Percentiles rank a stretch among this genome's conserved stretches.
phyloP scores from a whole-genome alignment of 2,113 vertebrate genomes.

The Gopherus evgoodei region DNA sequence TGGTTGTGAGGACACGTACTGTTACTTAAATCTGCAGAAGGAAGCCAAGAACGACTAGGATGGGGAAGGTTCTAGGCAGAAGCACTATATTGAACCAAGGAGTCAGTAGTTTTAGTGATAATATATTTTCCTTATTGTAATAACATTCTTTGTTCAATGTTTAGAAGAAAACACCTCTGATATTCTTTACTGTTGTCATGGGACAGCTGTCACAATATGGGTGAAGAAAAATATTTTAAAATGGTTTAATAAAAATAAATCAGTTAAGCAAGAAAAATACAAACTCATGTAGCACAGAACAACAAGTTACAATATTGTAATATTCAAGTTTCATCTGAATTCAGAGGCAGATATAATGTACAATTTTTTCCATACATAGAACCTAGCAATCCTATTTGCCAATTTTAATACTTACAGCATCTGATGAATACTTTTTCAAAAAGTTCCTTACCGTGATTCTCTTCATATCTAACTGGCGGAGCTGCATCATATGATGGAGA shows the following conservation, averaged over 20 bases:
- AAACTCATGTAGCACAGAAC: not conserved
- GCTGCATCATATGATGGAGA: constrained; percentile 96
- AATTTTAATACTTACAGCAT: not conserved
- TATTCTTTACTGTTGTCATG: not conserved
- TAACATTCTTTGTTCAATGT: not conserved
- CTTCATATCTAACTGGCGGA: constrained; percentile 99
- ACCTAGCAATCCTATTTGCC: not conserved
- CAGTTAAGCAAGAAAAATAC: not conserved
- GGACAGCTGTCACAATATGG: not conserved
- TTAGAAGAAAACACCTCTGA: not conserved
- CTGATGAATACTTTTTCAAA: not conserved
- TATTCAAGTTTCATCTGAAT: not conserved
- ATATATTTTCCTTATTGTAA: not conserved
- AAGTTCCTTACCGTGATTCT: constrained; percentile 91
- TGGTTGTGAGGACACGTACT: not conserved
- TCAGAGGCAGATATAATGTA: not conserved
- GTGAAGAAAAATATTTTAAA: not conserved
- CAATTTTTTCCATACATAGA: not conserved
- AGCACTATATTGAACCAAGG: not conserved
- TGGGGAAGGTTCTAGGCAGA: not conserved
- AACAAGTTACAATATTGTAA: not conserved
- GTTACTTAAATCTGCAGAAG: not conserved
- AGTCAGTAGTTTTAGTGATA: not conserved
- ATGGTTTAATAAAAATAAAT: constrained; percentile 3
- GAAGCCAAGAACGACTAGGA: not conserved